These are phyloP conservation scores for Ibycter americanus DNA, from an alignment of 2,797 vertebrate species.

Conservation along the genomic window DNA sequence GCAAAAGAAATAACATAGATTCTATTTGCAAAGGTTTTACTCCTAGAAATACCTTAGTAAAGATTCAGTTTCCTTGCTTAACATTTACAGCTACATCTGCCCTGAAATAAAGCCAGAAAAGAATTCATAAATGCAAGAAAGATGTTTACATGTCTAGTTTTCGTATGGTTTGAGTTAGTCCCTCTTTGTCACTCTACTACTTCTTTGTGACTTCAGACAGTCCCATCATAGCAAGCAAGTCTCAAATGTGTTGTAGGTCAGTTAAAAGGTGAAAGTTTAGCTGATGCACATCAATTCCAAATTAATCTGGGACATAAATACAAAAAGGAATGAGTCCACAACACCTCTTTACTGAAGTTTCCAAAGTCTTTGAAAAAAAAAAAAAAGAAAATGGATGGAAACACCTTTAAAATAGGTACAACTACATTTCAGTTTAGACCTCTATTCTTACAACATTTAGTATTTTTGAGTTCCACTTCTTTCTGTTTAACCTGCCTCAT, in stretches of 20 bases:
- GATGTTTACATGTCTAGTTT: background rate
- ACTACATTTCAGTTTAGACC: background rate
- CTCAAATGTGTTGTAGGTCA: background rate
- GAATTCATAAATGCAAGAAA: background rate
- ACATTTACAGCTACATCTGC: background rate
- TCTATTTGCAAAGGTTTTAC: background rate
- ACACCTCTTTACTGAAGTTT: background rate
- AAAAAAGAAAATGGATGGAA: accelerated
- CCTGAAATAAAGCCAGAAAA: background rate
- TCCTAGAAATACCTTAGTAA: background rate
- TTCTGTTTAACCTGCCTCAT: background rate
- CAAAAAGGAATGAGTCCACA: background rate
- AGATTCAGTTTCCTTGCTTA: background rate
- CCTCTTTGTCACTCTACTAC: background rate
- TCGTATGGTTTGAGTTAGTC: background rate
- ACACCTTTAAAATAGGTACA: background rate
- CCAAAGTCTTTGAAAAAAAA: background rate
- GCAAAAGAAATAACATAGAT: background rate
- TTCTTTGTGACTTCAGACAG: background rate
- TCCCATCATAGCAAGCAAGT: background rate
- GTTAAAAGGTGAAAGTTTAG: background rate
- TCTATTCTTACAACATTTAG: background rate
- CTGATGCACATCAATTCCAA: background rate
- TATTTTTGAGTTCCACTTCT: background rate
- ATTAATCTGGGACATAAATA: background rate